Evolutionary conservation across 2,113 vertebrate genomes (phyloP), one percentile per base, ranked within the genome.

Genomic region (Speoplatyrhinus poulsoni): DNA sequence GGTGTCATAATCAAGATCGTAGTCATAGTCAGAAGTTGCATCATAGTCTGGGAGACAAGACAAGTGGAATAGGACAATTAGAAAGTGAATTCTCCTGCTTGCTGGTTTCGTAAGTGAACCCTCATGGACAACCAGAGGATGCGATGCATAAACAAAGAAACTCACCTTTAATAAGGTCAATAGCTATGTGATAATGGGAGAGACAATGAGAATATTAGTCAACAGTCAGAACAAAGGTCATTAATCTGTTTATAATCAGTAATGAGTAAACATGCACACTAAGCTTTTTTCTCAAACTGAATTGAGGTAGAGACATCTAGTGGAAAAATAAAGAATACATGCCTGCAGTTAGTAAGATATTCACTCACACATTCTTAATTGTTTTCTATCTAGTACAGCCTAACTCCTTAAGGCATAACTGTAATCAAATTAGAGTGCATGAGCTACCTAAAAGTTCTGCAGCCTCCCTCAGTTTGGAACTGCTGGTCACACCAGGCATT

Each of bases 291-390:
- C 68, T 91, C 82, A 69, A 88, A 74, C 41, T 91, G 88, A 72
- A 93, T 92, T 62, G 85, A 87, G 60, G 90, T 90, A 4, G 89
- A 89, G 75, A 91, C 90, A 90, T 93, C 92, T 93, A 67, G 74
- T 69, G 75, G 77, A 68, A 41, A 79, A 36, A 84, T 16, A 46
- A 36, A 64, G 17, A 76, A 8, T 12, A 26, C 26, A 26, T 26
- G 1, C 26, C 73, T 50, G 33, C n/a, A 72, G 8, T 77, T 56
- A 50, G 13, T 57, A 26, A 6, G 12, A 46, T 13, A 11, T 15
- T 19, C 11, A 4, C 17, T 57, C 17, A 57, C 17, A 32, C 17
- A 19, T 7, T 16, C 26, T 19, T 57, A 19, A 11, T 49, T 17
- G 48, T 10, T 12, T 10, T 9, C 26, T 26, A 49, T 1, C 48